Base-by-base conservation (phyloP, 2,888 invertebrate genomes). In the Tethea ocularis region DNA sequence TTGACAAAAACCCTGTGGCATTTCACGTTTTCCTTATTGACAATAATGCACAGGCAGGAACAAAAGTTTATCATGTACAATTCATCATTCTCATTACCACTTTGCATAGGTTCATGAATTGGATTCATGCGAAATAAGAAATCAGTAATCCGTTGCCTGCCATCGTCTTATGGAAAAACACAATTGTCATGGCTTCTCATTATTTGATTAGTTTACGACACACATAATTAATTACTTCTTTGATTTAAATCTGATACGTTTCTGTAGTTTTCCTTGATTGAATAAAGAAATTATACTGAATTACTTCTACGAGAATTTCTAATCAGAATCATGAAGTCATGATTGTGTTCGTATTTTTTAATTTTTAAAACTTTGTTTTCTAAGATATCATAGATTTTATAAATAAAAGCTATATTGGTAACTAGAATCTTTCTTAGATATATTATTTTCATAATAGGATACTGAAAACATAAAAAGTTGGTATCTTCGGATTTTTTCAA, bases 101-200 rank as follows among this genome's bases (percentile, higher is more conserved):
- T 46, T 46, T 46, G 46, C 20, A 20, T 46, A 46, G 6, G 26
- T n/a, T n/a, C 41, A 41, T 6, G 41, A 0, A 4, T 1, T n/a
- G n/a, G n/a, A n/a, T 41, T 41, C 41, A 1, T 6, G n/a, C 41
- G 41, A 41, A 17, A 41, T 41, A 38, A n/a, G 3, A 46, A 20
- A 46, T 20, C 8, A 20, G 7, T 41, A 41, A 20, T 10, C 20
- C 20, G 46, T 22, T 20, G 33, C 15, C 33, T 33, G n/a, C 22
- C 11, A 22, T 20, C 54, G 20, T 36, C 13, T 2, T 33, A 36
- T 22, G 54, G 54, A 54, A 54, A 54, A 54, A 54, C 54, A 54
- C 54, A 20, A 20, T 2, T 46, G 46, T 46, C 46, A 46, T 46
- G 46, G 13, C 20, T 54, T 33, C 33, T 36, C 15, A 53, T 26